These are phyloP conservation scores for Petromus typicus DNA, from an alignment of 2,113 vertebrate genomes.

Conservation along the genomic window DNA sequence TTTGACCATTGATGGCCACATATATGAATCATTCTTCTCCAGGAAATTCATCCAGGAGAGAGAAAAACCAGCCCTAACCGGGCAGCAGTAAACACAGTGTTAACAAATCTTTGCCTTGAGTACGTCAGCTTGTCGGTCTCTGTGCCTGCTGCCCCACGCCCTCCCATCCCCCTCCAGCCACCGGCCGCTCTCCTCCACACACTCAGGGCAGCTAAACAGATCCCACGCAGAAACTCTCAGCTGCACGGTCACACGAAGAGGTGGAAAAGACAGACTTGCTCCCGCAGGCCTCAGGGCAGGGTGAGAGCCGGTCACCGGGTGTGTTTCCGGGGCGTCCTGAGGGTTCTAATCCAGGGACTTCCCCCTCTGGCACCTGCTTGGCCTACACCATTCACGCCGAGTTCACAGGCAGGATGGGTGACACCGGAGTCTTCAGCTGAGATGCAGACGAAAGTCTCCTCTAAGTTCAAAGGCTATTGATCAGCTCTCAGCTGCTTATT, in stretches of 20 bases:
- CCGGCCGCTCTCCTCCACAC: too few relatives aligned
- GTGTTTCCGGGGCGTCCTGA: neutral
- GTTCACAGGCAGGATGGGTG: neutral
- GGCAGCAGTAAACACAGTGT: neutral
- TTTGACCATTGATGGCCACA: neutral
- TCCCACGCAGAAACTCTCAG: too few relatives aligned
- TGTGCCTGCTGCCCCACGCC: neutral
- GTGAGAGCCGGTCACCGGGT: too few relatives aligned
- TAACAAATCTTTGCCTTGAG: neutral
- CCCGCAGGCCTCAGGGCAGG: too few relatives aligned
- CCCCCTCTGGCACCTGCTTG: neutral
- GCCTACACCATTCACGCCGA: neutral
- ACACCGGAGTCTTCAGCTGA: slow-evolving; percentile 21
- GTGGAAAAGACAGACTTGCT: neutral
- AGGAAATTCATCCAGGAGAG: neutral
- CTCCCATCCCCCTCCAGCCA: neutral
- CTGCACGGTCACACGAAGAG: neutral
- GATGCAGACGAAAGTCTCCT: neutral
- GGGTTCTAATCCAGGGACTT: neutral
- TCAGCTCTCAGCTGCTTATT: too few relatives aligned
- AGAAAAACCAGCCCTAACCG: neutral
- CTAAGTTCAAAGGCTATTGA: slow-evolving; percentile 21
- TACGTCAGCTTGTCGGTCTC: slow-evolving; percentile 15
- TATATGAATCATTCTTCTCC: neutral
- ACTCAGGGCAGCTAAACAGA: too few relatives aligned